Evolutionary conservation across 2,113 vertebrate genomes (phyloP).

Genomic region (Tragelaphus strepsiceros): DNA sequence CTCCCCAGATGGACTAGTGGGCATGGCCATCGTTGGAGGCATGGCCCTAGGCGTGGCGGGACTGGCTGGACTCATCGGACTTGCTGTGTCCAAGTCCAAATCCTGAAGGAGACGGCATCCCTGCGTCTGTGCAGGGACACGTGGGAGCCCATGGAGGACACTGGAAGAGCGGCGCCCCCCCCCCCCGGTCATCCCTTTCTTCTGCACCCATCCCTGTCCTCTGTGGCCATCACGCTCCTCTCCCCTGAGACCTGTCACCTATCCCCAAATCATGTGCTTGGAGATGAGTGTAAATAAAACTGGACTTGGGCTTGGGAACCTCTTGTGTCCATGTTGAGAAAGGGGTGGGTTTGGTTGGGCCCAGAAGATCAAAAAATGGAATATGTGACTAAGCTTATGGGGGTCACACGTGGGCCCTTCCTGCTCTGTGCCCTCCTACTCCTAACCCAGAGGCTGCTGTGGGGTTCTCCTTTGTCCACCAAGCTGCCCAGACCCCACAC

Average conservation of each 20-base stretch:
- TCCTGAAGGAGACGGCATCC: constrained; percentile 74
- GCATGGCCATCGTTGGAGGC: constrained; percentile 94
- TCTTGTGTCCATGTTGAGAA: background rate
- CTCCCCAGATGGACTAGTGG: constrained; percentile 89
- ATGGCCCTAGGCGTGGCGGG: constrained; percentile 89
- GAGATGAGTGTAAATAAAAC: constrained; percentile 69
- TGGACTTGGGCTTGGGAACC: constrained; percentile 6
- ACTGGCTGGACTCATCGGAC: constrained; percentile 89
- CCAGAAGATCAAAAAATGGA: background rate
- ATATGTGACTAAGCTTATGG: background rate
- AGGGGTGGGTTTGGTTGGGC: background rate
- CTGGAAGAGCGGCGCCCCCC: background rate
- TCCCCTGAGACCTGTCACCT: background rate
- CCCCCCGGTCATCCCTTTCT: background rate
- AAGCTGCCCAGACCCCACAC: background rate
- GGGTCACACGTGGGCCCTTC: background rate
- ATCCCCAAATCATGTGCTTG: constrained; percentile 20
- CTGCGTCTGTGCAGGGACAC: background rate
- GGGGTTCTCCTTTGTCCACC: background rate
- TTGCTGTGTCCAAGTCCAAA: constrained; percentile 90
- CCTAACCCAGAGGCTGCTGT: background rate
- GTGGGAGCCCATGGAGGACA: background rate
- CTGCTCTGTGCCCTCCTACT: background rate
- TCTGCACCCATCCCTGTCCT: background rate
- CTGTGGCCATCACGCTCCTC: background rate